These are phyloP conservation scores for Diplosoma virens DNA, from an alignment of 23 tunicate species.

Conservation along the genomic window DNA sequence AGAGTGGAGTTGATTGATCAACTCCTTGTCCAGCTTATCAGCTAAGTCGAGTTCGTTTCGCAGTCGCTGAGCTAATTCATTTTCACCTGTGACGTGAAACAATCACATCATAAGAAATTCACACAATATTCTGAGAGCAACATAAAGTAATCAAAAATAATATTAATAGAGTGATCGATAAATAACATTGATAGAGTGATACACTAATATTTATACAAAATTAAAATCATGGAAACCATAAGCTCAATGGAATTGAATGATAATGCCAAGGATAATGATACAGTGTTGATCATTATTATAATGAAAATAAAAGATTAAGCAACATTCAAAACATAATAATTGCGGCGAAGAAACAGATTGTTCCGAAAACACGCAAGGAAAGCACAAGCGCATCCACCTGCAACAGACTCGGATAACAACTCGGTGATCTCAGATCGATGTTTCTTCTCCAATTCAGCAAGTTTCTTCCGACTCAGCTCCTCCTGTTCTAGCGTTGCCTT, in stretches of 20 bases:
- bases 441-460: constrained; percentile 48
- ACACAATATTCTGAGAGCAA: too few relatives aligned
- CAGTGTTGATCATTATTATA: too few relatives aligned
- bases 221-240: background rate
- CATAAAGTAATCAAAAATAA: too few relatives aligned
- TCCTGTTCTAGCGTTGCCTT: constrained; percentile 59
- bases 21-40: constrained; percentile 71
- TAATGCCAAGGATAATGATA: too few relatives aligned
- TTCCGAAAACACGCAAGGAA: too few relatives aligned
- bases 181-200: too few relatives aligned
- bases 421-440: constrained; percentile 71
- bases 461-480: constrained; percentile 32
- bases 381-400: too few relatives aligned
- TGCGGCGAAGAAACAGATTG: too few relatives aligned
- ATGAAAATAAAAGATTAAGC: too few relatives aligned
- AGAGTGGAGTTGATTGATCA: constrained; percentile 62
- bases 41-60: constrained; percentile 78
- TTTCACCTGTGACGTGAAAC: constrained; percentile 47
- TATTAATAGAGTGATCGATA: too few relatives aligned
- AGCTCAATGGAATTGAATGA: too few relatives aligned
- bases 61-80: constrained; percentile 65
- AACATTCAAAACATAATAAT: too few relatives aligned
- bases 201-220: background rate
- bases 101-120: background rate
- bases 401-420: constrained; percentile 57